Conservation (phyloP, 2,113 vertebrate species). For the Stegostoma tigrinum region DNA sequence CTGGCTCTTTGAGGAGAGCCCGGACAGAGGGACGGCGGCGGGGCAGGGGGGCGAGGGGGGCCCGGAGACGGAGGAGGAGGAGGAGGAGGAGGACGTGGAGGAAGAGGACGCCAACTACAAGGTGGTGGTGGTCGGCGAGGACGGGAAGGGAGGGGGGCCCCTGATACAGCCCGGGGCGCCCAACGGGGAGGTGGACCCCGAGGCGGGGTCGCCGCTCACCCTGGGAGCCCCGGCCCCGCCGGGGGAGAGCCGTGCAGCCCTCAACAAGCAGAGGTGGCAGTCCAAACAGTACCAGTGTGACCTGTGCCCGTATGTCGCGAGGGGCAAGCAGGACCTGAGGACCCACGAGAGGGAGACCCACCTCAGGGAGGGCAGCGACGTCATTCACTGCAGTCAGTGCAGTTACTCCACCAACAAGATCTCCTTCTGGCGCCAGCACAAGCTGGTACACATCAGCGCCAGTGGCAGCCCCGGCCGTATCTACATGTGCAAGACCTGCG, state of each 20-base stretch:
- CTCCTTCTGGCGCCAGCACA: not conserved
- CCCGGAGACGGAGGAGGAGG: too few relatives aligned
- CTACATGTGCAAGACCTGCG: constrained; percentile 8
- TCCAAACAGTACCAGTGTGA: not conserved
- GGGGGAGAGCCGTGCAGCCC: too few relatives aligned
- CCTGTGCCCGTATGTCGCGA: not conserved
- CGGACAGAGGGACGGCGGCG: too few relatives aligned
- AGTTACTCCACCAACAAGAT: constrained; percentile 24
- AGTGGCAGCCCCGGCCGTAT: not conserved
- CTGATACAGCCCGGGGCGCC: too few relatives aligned
- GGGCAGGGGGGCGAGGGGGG: not conserved
- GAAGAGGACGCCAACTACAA: not conserved
- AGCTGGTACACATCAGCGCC: not conserved
- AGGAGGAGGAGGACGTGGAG: not conserved
- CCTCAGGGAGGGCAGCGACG: not conserved
- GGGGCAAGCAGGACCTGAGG: not conserved
- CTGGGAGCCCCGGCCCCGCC: not conserved
- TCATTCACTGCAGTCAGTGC: not conserved
- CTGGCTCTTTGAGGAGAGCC: not conserved
- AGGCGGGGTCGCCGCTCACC: not conserved
- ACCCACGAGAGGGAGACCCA: not conserved
- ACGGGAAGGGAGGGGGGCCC: not conserved
- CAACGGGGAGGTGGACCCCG: not conserved
- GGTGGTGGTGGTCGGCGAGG: not conserved
- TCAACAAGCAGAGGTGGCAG: not conserved